Conservation (phyloP, 2,113 vertebrate species). For the Xiphorhynchus elegans region DNA sequence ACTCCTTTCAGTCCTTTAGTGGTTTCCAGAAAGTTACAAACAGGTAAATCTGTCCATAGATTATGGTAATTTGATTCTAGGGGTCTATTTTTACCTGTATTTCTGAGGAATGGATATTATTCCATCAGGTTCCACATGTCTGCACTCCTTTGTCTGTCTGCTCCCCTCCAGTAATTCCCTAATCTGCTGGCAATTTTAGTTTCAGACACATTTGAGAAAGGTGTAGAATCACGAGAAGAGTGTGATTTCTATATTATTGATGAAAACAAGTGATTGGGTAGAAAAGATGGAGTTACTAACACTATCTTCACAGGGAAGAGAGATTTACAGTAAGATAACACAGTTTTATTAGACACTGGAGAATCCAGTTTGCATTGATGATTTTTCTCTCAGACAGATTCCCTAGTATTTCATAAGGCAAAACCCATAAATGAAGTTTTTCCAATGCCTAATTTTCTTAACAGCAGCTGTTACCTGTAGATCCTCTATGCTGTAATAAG, state of each 20-base stretch:
- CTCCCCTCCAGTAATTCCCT: not conserved
- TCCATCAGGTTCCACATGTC: not conserved
- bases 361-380: not conserved
- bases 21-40: not conserved
- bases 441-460: not conserved
- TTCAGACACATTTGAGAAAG: not conserved
- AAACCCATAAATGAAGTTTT: not conserved
- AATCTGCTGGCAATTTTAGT: constrained; percentile 7
- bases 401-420: not conserved
- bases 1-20: not conserved
- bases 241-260: not conserved
- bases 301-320: not conserved
- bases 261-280: not conserved
- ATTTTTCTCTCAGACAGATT: not conserved
- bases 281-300: not conserved
- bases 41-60: not conserved
- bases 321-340: not conserved
- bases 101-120: not conserved
- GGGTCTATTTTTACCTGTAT: not conserved
- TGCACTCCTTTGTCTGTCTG: not conserved
- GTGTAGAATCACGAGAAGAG: not conserved
- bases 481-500: not conserved
- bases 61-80: not conserved
- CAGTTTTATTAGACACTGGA: not conserved
- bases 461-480: not conserved